Conservation (phyloP, 2,797 vertebrate genomes). For the Toxotes lorentzi region DNA sequence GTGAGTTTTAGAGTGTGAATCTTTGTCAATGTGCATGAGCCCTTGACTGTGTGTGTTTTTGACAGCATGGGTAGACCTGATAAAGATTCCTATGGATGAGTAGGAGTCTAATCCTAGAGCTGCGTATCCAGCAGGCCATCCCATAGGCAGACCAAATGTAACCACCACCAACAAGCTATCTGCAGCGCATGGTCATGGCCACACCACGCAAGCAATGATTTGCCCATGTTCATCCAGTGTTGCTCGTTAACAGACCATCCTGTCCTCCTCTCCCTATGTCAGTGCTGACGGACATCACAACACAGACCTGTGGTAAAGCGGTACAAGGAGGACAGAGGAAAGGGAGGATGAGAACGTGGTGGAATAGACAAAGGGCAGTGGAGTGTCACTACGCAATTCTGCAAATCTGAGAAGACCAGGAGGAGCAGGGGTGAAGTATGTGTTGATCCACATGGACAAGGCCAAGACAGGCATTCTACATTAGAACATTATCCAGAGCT, state of each 20-base stretch:
- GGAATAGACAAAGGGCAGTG: slow-evolving; percentile 14
- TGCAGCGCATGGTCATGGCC: slow-evolving; percentile 27
- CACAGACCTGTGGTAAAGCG: slow-evolving; percentile 34
- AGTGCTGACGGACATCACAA: slow-evolving; percentile 61
- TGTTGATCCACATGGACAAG: slow-evolving; percentile 21
- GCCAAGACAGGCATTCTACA: slow-evolving; percentile 13
- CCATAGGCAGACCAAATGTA: slow-evolving; percentile 35
- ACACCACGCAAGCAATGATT: slow-evolving; percentile 64
- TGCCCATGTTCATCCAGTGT: slow-evolving; percentile 46
- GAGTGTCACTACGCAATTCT: slow-evolving; percentile 55
- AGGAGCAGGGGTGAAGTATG: slow-evolving; percentile 33
- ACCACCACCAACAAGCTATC: slow-evolving; percentile 59
- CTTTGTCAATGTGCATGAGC: slow-evolving; percentile 14
- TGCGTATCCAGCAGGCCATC: slow-evolving; percentile 42
- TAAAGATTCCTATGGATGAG: slow-evolving; percentile 43
- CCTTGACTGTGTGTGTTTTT: slow-evolving; percentile 12
- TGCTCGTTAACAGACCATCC: slow-evolving; percentile 48
- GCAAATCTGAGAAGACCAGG: slow-evolving; percentile 13
- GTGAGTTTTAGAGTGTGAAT: slow-evolving; percentile 13
- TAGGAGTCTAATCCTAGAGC: slow-evolving; percentile 57
- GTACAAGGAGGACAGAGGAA: slow-evolving; percentile 14
- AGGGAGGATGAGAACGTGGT: slow-evolving; percentile 21
- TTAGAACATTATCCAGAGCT: slow-evolving; percentile 54
- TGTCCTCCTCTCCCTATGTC: slow-evolving; percentile 50
- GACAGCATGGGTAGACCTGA: slow-evolving; percentile 44